A percentile compares a stretch with the other conserved stretches of the same genome.
phyloP scores from a whole-genome alignment of 2,888 invertebrate species.

The Spilosoma lubricipeda region DNA sequence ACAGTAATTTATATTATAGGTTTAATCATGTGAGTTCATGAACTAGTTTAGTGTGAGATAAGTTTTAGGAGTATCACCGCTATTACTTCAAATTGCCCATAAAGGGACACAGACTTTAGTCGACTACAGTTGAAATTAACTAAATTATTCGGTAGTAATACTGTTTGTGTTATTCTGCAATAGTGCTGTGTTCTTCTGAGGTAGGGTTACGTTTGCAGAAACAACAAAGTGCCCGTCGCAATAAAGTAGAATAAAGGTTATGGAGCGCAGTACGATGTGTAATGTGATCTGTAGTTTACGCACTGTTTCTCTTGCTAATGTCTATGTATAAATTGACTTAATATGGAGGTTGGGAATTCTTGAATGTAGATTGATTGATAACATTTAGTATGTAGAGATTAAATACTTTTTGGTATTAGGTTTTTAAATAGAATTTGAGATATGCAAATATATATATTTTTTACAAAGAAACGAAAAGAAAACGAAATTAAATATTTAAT shows the following conservation, averaged over 20 bases:
- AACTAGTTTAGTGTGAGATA: not conserved
- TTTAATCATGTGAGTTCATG: slow-evolving; percentile 5
- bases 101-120: not conserved
- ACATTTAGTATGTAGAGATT: too few relatives aligned
- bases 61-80: not conserved
- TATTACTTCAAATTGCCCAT: not conserved
- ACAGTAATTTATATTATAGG: not conserved
- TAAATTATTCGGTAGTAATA: not conserved
- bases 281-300: not conserved
- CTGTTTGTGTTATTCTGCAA: not conserved
- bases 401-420: too few relatives aligned
- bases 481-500: too few relatives aligned
- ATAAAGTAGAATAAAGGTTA: not conserved
- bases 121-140: not conserved
- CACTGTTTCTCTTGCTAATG: not conserved
- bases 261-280: not conserved
- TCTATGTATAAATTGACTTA: too few relatives aligned
- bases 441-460: too few relatives aligned
- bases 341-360: too few relatives aligned
- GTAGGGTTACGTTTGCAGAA: not conserved
- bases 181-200: not conserved
- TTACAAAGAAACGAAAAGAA: too few relatives aligned
- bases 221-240: not conserved
- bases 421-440: too few relatives aligned
- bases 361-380: too few relatives aligned